Conservation (phyloP, 2,113 vertebrate species). For the Geococcyx californianus region DNA sequence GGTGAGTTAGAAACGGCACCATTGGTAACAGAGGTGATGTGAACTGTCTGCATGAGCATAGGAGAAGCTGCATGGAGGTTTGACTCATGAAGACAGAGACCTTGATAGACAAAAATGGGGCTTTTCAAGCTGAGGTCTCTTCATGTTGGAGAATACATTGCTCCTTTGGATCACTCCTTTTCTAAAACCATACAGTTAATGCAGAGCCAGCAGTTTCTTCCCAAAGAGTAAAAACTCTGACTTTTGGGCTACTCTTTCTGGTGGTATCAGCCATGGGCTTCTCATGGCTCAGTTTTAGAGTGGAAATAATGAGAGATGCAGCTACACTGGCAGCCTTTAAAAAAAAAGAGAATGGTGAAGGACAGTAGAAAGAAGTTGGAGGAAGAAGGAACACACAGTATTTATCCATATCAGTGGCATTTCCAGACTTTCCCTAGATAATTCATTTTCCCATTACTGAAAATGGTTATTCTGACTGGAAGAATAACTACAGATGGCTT, state of each 20-base stretch:
- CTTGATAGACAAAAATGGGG: neutral
- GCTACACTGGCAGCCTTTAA: neutral
- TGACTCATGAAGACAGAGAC: neutral
- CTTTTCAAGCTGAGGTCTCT: neutral
- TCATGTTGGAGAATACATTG: neutral
- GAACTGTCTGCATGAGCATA: neutral
- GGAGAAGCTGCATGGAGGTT: neutral
- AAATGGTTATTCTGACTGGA: conserved; percentile 37
- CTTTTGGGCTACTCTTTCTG: neutral
- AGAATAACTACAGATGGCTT: conserved; percentile 25
- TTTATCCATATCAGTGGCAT: neutral
- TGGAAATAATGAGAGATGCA: neutral
- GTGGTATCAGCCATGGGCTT: neutral
- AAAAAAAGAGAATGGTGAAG: neutral
- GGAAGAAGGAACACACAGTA: neutral
- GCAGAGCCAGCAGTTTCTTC: neutral
- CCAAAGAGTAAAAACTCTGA: neutral
- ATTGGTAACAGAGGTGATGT: neutral
- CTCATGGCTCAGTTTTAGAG: neutral
- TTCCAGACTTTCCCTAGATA: conserved; percentile 1
- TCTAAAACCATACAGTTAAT: neutral
- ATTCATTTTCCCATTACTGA: conserved; percentile 42
- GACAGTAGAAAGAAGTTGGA: neutral
- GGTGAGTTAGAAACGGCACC: neutral
- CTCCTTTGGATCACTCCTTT: neutral